Base-by-base conservation (phyloP, 2,888 invertebrate species). In the Amitus sp. region DNA sequence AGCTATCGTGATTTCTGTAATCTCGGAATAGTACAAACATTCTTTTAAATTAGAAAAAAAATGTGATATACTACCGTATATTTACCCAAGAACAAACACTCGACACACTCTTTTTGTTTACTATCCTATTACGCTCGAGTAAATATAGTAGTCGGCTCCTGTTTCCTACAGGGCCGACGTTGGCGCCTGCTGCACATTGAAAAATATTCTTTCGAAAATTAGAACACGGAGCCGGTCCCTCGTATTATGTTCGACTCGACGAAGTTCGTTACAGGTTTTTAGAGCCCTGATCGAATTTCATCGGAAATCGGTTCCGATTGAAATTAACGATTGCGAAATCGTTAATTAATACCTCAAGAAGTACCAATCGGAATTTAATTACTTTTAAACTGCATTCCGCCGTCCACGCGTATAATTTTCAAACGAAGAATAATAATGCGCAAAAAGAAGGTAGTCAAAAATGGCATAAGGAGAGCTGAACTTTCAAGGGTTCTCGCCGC, bases 401-500 rank as follows among this genome's bases (percentile, higher is more conserved):
- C 9, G 28, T 7, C 5, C 5, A 27, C 28, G 28, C 5, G 28
- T 9, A 27, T 9, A 9, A 27, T 27, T 27, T 9, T 27, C 9
- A 9, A 9, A 27, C 9, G 28, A 27, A 9, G 28, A 27, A 27
- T 7, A 27, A 27, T 33, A 12, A 33, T 33, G 33, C 30, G 43
- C 19, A 58, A 51, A 47, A 54, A 53, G 5, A 42, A 42, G 4
- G 42, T 4, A 7, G 42, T 42, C 42, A 20, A 42, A 42, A 42
- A 33, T 10, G n/a, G 49, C 40, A 49, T 47, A 20, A 27, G 9
- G 48, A n/a, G 45, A 50, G 17, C 33, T 17, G 23, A 15, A 48
- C 47, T 61, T 57, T 48, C 47, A 45, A 52, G 55, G 48, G 62
- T 42, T 67, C 66, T 64, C 59, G 58, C 66, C 47, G 59, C 68